Evolutionary conservation across 2,888 invertebrate genomes (phyloP).

Genomic region (Polyommatus iphigenia): DNA sequence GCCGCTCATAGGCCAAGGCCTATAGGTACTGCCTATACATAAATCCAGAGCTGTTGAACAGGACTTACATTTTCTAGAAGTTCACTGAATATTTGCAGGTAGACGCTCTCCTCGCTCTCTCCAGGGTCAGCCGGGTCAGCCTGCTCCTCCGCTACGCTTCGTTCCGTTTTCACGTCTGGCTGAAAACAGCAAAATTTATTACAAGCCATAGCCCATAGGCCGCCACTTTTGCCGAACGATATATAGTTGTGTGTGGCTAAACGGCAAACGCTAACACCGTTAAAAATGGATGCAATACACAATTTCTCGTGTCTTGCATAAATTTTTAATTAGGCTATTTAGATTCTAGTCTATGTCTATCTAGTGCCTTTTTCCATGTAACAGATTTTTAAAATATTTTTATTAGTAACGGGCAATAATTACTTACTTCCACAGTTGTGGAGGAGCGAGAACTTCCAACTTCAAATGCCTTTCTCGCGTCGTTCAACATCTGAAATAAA

Average conservation of each 20-base stretch:
- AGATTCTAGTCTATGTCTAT: no score
- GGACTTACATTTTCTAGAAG: not conserved
- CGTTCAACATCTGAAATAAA: conserved; percentile 27
- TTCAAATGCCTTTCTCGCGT: not conserved
- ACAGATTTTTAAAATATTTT: not conserved
- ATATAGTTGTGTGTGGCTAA: no score
- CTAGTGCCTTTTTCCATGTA: no score
- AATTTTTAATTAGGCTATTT: no score
- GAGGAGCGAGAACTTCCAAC: not conserved
- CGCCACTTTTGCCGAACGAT: not conserved
- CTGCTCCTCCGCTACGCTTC: not conserved
- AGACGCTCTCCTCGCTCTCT: not conserved
- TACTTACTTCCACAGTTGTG: not conserved
- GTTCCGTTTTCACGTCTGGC: not conserved
- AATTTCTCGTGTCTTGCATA: no score
- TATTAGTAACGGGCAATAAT: not conserved
- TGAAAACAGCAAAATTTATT: not conserved
- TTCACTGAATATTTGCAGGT: conserved; percentile 1
- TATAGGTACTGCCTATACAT: no score
- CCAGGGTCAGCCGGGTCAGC: not conserved
- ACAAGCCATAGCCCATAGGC: not conserved
- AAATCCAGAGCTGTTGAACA: no score
- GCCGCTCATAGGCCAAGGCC: no score
- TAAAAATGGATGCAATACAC: no score
- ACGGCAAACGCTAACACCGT: no score